These are phyloP conservation scores for Lissonota sp. DNA, from an alignment of 2,888 invertebrate genomes.

Conservation along the genomic window DNA sequence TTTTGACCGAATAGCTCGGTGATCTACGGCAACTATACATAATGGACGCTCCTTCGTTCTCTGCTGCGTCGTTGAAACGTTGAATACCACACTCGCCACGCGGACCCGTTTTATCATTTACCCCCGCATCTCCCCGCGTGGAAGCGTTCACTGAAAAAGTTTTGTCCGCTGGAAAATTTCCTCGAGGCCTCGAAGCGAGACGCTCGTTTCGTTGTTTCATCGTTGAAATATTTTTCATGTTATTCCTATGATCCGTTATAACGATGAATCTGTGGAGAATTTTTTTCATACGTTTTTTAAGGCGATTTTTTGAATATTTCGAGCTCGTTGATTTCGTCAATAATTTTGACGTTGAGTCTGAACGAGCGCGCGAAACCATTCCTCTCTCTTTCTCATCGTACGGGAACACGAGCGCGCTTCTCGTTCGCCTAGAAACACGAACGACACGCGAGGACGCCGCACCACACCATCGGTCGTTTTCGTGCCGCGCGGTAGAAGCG, in stretches of 20 bases:
- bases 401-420: slow-evolving; percentile 12
- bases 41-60: too few species aligned
- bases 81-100: slow-evolving; percentile 39
- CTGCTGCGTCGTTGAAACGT: slow-evolving; percentile 23
- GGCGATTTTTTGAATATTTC: slow-evolving; percentile 48
- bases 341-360: slow-evolving; percentile 46
- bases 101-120: slow-evolving; percentile 63
- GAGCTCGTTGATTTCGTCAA: slow-evolving; percentile 67
- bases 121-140: slow-evolving; percentile 22
- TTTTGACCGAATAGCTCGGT: too few species aligned
- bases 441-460: slow-evolving; percentile 28
- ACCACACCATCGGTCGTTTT: slow-evolving; percentile 46
- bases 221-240: slow-evolving; percentile 14
- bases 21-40: too few species aligned
- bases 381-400: slow-evolving; percentile 5
- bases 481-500: slow-evolving; percentile 32
- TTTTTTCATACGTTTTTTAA: slow-evolving; percentile 4
- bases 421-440: slow-evolving; percentile 45
- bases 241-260: not conserved
- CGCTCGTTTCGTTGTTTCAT: not conserved
- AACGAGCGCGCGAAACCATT: not conserved
- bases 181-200: not conserved
- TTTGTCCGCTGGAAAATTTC: slow-evolving; percentile 48
- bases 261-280: not conserved
- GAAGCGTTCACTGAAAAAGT: slow-evolving; percentile 24